Evolutionary conservation across 1,140 invertebrate species (phyloP), one percentile per base, ranked within the genome.

Genomic region (Drosophila kurseongensis): DNA sequence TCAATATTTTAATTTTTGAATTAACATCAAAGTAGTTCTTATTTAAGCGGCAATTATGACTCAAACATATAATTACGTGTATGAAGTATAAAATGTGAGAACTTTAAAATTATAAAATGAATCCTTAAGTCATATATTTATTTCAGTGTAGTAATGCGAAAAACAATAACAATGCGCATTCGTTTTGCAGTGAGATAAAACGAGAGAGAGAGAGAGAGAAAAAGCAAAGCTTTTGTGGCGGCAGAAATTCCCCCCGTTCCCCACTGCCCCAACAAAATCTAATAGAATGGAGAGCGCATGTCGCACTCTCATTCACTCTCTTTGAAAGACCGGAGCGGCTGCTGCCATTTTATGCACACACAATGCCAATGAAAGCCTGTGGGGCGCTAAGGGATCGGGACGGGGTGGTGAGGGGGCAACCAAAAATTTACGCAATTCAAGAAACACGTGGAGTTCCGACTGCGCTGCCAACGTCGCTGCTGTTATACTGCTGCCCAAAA

Each of bases 341-440:
- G 73, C 73, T 76, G 73, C 72, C 72, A 75, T 75, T 75, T 75
- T 75, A 75, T 76, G 73, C 73, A 77, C 75, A 77, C 75, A 77
- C 58, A 58, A 75, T 67, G 72, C 58, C 62, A 77, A 58, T 67
- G 55, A 76, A 55, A 77, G 69, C 71, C 61, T 73, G 38, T 36
- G 38, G 45, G 54, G 6, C 23, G 27, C 6, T 18, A 42, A 7
- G 29, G 12, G 5, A n/a, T 9, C n/a, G 44, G 18, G 68, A 1
- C 29, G 29, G 16, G 0, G 27, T 9, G 29, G 29, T 12, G 52
- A 29, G 54, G 18, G 47, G 42, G 40, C 29, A 27, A 5, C 56
- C 48, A 60, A 79, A 50, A 75, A 81, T 86, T 86, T 86, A 86
- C 83, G 83, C 84, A 89, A 88, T 80, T 67, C 68, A 80, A 65